Evolutionary conservation across 2,797 vertebrate genomes (phyloP).

Genomic region (Apodemus agrarius): DNA sequence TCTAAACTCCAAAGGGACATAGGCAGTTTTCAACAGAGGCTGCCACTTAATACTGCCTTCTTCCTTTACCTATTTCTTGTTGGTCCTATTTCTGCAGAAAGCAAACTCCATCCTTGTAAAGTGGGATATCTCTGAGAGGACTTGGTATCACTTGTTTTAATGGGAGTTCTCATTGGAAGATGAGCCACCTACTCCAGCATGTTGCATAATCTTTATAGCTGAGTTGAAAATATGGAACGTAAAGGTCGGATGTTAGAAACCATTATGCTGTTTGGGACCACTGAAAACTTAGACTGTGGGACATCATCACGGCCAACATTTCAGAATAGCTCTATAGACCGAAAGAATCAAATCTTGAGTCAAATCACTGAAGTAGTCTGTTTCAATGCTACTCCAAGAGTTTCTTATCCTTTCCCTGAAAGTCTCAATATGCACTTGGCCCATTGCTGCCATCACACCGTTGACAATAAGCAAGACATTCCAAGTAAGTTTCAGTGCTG

Average conservation of each 20-base stretch:
- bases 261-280: constrained; percentile 17
- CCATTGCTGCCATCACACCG: background rate
- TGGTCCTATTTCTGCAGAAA: constrained; percentile 23
- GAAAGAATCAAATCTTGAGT: constrained; percentile 12
- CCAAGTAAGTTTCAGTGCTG: constrained; percentile 3
- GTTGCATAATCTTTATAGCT: constrained; percentile 49
- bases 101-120: constrained; percentile 1
- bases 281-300: constrained; percentile 31
- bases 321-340: background rate
- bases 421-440: background rate
- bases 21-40: background rate
- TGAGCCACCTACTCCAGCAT: background rate
- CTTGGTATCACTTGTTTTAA: background rate
- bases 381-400: background rate
- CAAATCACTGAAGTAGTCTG: background rate
- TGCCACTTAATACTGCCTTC: background rate
- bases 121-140: constrained; percentile 17
- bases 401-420: background rate
- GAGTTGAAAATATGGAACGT: constrained; percentile 34
- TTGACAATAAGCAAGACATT: background rate
- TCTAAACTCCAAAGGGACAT: constrained; percentile 25
- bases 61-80: background rate
- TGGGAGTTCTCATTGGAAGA: background rate
- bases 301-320: constrained; percentile 42
- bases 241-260: constrained; percentile 18